These are phyloP conservation scores for Merluccius polli DNA, from an alignment of 2,797 vertebrate species.

Conservation along the genomic window DNA sequence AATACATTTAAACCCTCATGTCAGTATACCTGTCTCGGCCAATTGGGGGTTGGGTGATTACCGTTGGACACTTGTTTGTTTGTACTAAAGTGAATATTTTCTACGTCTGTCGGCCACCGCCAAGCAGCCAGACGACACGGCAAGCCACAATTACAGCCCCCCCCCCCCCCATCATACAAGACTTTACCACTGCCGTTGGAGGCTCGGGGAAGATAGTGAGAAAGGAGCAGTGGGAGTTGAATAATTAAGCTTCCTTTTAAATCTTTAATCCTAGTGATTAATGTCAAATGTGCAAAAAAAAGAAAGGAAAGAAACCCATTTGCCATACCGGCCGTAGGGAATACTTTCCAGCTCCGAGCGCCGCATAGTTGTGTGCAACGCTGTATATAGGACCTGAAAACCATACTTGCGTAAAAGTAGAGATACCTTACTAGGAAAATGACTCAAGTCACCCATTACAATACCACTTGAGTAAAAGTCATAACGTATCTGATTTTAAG, in stretches of 20 bases:
- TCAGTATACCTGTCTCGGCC: conserved; percentile 11
- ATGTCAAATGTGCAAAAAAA: conserved; percentile 49
- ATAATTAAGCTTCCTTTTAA: conserved; percentile 66
- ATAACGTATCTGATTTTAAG: too few species aligned
- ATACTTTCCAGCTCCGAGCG: conserved; percentile 44
- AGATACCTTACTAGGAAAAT: too few species aligned
- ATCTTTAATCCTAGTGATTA: conserved; percentile 68
- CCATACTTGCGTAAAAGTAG: too few species aligned
- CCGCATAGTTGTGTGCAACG: too few species aligned
- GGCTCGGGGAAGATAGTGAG: conserved; percentile 16
- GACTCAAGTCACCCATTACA: too few species aligned
- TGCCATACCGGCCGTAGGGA: conserved; percentile 50
- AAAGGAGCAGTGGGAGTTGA: conserved; percentile 32
- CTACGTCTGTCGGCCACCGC: neutral
- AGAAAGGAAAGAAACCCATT: conserved; percentile 26
- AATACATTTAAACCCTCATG: conserved; percentile 27
- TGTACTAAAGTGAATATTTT: conserved; percentile 7
- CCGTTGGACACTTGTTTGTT: conserved; percentile 39
- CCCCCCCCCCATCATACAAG: conserved; percentile 9
- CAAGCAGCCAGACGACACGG: conserved; percentile 11
- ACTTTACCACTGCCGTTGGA: conserved; percentile 16
- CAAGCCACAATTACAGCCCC: conserved; percentile 27
- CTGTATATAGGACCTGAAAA: too few species aligned
- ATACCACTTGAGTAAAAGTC: too few species aligned
- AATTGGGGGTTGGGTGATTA: conserved; percentile 22